Percentiles rank a stretch among this genome's conserved stretches.
These are phyloP conservation scores for Conomelus anceps DNA, from an alignment of 2,888 invertebrate species.

Conservation along the genomic window DNA sequence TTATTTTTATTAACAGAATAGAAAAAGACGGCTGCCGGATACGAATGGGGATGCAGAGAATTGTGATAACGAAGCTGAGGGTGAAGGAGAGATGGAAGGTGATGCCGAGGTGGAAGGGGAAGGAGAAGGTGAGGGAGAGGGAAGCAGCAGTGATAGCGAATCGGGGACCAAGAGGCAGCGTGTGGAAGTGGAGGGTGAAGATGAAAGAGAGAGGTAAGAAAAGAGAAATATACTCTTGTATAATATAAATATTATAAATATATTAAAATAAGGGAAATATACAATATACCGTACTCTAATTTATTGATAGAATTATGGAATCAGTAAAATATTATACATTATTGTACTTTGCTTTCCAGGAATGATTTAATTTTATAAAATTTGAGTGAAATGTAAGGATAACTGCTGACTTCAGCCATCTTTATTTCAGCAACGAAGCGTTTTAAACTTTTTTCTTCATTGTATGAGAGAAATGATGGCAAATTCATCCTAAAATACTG, in stretches of 20 bases:
- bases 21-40: background rate
- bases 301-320: background rate
- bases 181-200: conserved; percentile 25
- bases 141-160: conserved; percentile 31
- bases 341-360: no score
- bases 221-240: conserved; percentile 23
- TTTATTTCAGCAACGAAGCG: no score
- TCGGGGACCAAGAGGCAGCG: conserved; percentile 28
- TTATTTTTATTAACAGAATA: background rate
- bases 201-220: conserved; percentile 25
- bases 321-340: no score
- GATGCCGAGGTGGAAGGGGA: conserved; percentile 24
- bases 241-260: background rate
- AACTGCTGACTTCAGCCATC: no score
- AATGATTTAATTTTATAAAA: no score
- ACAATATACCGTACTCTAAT: background rate
- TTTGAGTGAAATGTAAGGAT: no score
- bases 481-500: no score
- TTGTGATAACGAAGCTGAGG: background rate
- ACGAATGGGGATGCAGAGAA: background rate
- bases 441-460: no score
- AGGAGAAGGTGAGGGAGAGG: conserved; percentile 30
- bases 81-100: background rate
- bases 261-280: no score
- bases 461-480: no score